Evolutionary conservation across 2,797 vertebrate species (phyloP).

Genomic region (Platyrinchus mystaceus): DNA sequence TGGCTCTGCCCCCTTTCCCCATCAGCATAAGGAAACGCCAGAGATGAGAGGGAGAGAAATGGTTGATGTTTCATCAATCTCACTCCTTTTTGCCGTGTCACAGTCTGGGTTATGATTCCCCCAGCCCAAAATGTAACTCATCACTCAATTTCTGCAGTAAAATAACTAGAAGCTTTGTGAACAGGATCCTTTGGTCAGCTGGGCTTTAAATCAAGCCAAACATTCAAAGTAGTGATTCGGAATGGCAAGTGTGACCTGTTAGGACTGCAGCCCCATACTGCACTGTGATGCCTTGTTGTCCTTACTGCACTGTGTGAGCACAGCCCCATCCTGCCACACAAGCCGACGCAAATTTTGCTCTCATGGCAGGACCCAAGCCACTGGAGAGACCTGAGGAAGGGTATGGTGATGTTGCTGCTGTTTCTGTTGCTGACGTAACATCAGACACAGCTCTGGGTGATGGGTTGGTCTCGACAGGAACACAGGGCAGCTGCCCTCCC

Average conservation of each 20-base stretch:
- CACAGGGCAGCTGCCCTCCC: not conserved
- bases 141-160: not conserved
- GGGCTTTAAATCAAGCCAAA: not conserved
- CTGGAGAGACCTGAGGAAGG: not conserved
- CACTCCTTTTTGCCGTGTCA: not conserved
- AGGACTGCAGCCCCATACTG: not conserved
- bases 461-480: not conserved
- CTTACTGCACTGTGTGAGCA: not conserved
- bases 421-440: not conserved
- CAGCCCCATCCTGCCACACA: not conserved
- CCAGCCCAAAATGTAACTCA: not conserved
- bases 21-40: not conserved
- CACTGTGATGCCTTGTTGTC: not conserved
- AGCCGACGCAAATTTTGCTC: not conserved
- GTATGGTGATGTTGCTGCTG: not conserved
- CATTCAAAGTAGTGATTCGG: not conserved
- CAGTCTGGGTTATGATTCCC: not conserved
- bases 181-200: not conserved
- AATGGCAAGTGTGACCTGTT: not conserved
- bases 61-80: not conserved
- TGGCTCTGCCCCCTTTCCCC: not conserved
- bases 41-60: not conserved
- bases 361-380: not conserved
- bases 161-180: not conserved
- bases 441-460: accelerated